Evolutionary conservation across 2,797 vertebrate genomes (phyloP).

Genomic region (Pipistrellus kuhlii): DNA sequence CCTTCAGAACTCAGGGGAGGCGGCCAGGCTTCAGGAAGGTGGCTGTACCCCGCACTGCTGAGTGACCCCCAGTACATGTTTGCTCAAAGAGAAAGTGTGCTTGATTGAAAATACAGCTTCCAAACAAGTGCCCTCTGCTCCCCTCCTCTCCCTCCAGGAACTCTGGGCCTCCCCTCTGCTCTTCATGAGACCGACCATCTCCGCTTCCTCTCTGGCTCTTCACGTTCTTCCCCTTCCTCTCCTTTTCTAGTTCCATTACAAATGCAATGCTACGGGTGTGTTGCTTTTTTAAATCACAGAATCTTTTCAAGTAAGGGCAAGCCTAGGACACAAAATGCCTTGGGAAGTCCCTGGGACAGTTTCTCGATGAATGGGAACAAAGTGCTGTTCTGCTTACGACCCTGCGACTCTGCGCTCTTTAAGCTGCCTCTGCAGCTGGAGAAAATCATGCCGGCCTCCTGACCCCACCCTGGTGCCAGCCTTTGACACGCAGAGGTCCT

Average conservation of each 20-base stretch:
- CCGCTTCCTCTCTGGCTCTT: not conserved
- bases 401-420: not conserved
- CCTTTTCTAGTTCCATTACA: not conserved
- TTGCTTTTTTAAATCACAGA: not conserved
- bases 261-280: too few relatives aligned
- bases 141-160: not conserved
- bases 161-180: accelerated
- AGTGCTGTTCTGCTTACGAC: accelerated
- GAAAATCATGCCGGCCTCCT: not conserved
- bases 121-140: not conserved
- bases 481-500: not conserved
- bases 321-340: not conserved
- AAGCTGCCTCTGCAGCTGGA: not conserved
- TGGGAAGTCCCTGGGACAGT: not conserved
- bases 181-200: not conserved
- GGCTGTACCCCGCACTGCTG: not conserved
- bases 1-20: not conserved
- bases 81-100: not conserved
- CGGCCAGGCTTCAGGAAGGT: not conserved
- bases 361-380: not conserved
- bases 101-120: accelerated
- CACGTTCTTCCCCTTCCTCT: not conserved
- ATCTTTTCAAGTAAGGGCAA: not conserved
- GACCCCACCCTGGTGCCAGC: not conserved
- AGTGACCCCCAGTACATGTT: not conserved